Base-by-base conservation (phyloP, 2,888 invertebrate genomes). In the Leucophora obtusa region DNA sequence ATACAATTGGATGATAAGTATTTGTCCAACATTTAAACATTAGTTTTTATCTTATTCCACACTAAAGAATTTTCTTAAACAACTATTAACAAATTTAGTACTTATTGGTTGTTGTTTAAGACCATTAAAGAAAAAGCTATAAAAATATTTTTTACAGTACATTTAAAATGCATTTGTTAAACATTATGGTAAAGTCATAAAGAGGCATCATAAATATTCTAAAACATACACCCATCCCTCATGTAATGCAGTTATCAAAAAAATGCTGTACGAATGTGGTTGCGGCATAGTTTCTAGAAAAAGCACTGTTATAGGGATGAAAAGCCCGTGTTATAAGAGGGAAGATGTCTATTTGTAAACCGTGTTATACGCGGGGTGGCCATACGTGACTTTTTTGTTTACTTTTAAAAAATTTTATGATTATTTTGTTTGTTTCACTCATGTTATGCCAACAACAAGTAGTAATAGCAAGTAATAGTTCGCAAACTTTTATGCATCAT, bases 191-290 rank as follows among this genome's bases (percentile, higher is more conserved):
- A 11, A 38, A 38, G 14, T 38, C 38, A 38, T 11, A 38, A n/a
- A 47, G 5, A n/a, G 43, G 43, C 43, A 47, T 72, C 63, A 35
- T 50, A 50, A 58, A 63, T 63, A 47, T 65, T 56, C 50, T 73
- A 35, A 54, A 73, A 73, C 15, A 53, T 21, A 53, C n/a, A n/a
- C n/a, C n/a, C n/a, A n/a, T n/a, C n/a, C n/a, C n/a, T n/a, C n/a
- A n/a, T n/a, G n/a, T n/a, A n/a, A n/a, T n/a, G n/a, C n/a, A n/a
- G n/a, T n/a, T n/a, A n/a, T n/a, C n/a, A n/a, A n/a, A n/a, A n/a
- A n/a, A n/a, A n/a, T n/a, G n/a, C n/a, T n/a, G n/a, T n/a, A n/a
- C n/a, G n/a, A n/a, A n/a, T n/a, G n/a, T n/a, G n/a, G n/a, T n/a
- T n/a, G n/a, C n/a, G n/a, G n/a, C n/a, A n/a, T n/a, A n/a, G n/a